Conservation (phyloP, 1,140 invertebrate species). For the Diabrotica undecimpunctata region DNA sequence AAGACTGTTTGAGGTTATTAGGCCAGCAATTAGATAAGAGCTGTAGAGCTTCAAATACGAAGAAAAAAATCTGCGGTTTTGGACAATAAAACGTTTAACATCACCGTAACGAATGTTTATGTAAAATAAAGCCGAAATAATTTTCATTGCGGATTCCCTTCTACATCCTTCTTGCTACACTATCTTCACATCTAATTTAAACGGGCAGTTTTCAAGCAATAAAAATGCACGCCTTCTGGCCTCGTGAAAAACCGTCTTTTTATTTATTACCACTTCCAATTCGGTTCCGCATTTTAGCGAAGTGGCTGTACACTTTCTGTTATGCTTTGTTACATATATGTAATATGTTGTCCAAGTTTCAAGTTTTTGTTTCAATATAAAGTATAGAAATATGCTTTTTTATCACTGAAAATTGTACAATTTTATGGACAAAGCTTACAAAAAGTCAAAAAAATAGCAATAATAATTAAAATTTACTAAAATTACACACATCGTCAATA, state of each 20-base stretch:
- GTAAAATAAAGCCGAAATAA: slow-evolving; percentile 36
- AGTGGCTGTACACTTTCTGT: slow-evolving; percentile 17
- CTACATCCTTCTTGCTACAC: slow-evolving; percentile 39
- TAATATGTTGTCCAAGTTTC: too few species aligned
- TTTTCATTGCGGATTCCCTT: slow-evolving; percentile 35
- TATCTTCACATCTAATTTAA: slow-evolving; percentile 50
- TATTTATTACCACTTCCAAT: slow-evolving; percentile 43
- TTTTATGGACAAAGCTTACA: too few species aligned
- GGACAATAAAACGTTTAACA: slow-evolving; percentile 13
- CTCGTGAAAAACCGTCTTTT: slow-evolving; percentile 47
- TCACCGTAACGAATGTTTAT: slow-evolving; percentile 33
- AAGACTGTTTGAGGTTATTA: too few species aligned
- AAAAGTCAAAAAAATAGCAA: too few species aligned
- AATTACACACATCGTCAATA: too few species aligned
- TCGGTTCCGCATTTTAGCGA: slow-evolving; percentile 17
- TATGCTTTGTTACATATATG: too few species aligned
- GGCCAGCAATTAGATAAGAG: too few species aligned
- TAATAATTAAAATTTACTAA: too few species aligned
- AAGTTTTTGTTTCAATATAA: too few species aligned
- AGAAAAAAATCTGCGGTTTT: not conserved
- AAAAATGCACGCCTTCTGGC: slow-evolving; percentile 51
- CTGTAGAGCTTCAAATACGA: too few species aligned
- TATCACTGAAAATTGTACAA: too few species aligned
- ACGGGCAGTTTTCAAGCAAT: slow-evolving; percentile 49
- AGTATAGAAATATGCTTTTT: too few species aligned